Conservation (phyloP, 1,140 invertebrate species). For the Formica selysi region DNA sequence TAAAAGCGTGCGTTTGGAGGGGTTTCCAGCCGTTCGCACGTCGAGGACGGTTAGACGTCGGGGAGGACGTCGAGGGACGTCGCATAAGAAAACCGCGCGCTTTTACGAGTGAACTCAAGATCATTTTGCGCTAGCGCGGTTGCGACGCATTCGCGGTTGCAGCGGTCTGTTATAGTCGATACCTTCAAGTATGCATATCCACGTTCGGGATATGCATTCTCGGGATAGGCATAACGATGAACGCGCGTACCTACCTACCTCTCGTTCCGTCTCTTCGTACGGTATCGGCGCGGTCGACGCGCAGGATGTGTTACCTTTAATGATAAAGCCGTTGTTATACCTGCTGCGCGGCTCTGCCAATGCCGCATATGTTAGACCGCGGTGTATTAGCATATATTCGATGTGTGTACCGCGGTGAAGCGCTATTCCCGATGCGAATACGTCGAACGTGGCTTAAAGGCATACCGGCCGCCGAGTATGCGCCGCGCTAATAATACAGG, state of each 20-base stretch:
- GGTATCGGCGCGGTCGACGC: constrained; percentile 55
- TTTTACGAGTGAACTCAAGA: constrained; percentile 15
- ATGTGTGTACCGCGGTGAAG: constrained; percentile 45
- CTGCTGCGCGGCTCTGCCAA: constrained; percentile 68
- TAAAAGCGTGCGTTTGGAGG: background rate
- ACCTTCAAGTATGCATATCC: constrained; percentile 19
- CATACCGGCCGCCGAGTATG: constrained; percentile 41
- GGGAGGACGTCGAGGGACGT: background rate
- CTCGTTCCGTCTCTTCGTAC: constrained; percentile 3
- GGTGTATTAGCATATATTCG: constrained; percentile 81
- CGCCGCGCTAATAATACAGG: constrained; percentile 62
- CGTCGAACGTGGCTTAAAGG: constrained; percentile 47
- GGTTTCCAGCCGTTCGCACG: background rate
- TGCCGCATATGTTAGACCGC: constrained; percentile 79
- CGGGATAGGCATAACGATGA: constrained; percentile 32
- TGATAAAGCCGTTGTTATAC: constrained; percentile 82
- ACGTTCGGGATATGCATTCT: constrained; percentile 12
- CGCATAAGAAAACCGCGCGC: background rate
- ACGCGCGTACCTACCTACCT: constrained; percentile 17
- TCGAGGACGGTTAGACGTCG: background rate
- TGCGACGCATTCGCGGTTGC: background rate
- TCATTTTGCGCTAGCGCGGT: constrained; percentile 10
- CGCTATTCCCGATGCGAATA: constrained; percentile 52
- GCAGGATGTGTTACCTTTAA: constrained; percentile 80
- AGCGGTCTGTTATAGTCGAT: constrained; percentile 15